Percentiles rank a stretch among this genome's conserved stretches.
These are phyloP conservation scores for Plemyria rubiginata DNA, from an alignment of 2,888 invertebrate species.

Conservation along the genomic window DNA sequence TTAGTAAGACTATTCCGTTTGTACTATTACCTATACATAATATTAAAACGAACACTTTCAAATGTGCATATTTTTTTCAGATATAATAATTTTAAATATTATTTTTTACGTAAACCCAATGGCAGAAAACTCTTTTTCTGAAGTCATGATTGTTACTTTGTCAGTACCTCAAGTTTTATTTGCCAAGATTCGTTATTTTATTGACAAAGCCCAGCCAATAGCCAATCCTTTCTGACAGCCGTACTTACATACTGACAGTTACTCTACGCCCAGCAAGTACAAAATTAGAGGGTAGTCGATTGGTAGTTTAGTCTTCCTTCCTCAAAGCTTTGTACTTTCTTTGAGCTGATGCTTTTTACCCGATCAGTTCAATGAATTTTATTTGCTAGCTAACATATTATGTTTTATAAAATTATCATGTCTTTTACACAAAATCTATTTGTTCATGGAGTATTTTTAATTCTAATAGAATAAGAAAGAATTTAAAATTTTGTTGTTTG, in stretches of 20 bases:
- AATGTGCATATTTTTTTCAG: no score
- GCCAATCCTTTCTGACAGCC: slow-evolving; percentile 5
- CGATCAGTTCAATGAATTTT: not conserved
- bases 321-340: slow-evolving; percentile 68
- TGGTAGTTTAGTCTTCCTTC: slow-evolving; percentile 52
- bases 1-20: no score
- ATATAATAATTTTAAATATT: no score
- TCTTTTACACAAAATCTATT: not conserved
- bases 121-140: no score
- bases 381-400: no score
- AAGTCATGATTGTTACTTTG: no score
- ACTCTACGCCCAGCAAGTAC: slow-evolving; percentile 58
- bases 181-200: slow-evolving; percentile 1
- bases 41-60: no score
- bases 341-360: slow-evolving; percentile 62
- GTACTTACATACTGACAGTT: slow-evolving; percentile 17
- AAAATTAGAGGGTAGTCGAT: slow-evolving; percentile 68
- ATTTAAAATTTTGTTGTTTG: no score
- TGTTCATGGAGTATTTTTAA: slow-evolving; percentile 21
- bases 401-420: no score
- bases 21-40: no score
- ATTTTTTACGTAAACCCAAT: no score
- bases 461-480: not conserved
- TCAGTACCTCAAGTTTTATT: not conserved
- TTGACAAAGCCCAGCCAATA: slow-evolving; percentile 10